Conservation (phyloP, 2,113 vertebrate species). For the Zosterops borbonicus region DNA sequence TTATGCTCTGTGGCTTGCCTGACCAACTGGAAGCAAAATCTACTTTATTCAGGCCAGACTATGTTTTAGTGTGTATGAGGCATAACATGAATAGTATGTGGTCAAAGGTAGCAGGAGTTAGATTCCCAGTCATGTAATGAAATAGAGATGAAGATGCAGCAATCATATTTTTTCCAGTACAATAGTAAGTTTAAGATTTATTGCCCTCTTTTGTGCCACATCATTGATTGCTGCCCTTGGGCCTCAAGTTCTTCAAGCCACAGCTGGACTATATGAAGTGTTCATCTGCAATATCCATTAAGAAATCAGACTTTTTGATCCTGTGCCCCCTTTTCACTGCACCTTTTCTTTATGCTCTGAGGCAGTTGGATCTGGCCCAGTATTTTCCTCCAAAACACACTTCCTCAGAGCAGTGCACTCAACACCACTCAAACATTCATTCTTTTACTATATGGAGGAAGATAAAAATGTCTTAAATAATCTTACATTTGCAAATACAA, state of each 20-base stretch:
- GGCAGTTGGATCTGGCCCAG: neutral
- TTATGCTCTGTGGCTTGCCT: neutral
- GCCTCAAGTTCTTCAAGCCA: neutral
- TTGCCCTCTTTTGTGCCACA: neutral
- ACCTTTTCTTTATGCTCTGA: neutral
- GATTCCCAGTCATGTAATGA: neutral
- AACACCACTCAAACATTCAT: neutral
- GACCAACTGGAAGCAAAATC: neutral
- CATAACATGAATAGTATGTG: neutral
- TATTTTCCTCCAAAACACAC: neutral
- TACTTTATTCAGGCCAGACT: neutral
- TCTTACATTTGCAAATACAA: too few species aligned
- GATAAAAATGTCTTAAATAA: neutral
- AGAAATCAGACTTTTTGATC: neutral
- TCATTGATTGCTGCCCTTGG: neutral
- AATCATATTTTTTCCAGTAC: neutral
- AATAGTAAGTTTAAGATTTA: neutral
- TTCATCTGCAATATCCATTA: neutral
- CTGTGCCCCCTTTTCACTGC: neutral
- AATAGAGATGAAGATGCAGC: neutral
- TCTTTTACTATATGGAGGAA: neutral
- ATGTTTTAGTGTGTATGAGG: neutral
- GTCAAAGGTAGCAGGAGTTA: neutral
- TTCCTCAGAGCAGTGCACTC: neutral
- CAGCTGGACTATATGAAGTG: accelerated